Evolutionary conservation across 2,888 invertebrate species (phyloP).

Genomic region (Choristoneura rosaceana): DNA sequence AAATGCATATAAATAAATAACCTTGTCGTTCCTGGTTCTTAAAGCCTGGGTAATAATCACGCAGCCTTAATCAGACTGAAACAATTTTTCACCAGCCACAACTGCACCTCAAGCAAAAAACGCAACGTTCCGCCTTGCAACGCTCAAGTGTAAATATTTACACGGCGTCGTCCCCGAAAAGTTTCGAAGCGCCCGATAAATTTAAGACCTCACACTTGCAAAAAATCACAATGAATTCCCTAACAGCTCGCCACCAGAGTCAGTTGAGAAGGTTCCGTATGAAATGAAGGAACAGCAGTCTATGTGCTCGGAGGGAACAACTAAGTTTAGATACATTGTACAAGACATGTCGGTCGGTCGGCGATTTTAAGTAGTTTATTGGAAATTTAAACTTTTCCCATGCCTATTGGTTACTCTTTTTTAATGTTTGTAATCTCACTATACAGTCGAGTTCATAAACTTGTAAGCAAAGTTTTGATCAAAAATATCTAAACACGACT

Average conservation of each 20-base stretch:
- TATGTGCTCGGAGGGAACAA: neutral
- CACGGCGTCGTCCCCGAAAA: conserved; percentile 70
- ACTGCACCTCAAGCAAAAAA: conserved; percentile 70
- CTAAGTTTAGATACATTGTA: no score
- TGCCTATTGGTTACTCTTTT: no score
- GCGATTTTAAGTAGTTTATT: conserved; percentile 27
- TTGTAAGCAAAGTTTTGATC: no score
- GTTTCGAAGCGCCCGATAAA: conserved; percentile 72
- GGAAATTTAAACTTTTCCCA: neutral
- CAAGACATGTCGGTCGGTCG: neutral
- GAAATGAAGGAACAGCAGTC: neutral
- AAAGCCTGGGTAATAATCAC: conserved; percentile 53
- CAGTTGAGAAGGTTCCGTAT: conserved; percentile 43
- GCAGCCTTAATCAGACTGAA: conserved; percentile 60
- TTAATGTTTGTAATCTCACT: no score
- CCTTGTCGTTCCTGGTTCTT: neutral
- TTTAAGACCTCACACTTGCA: conserved; percentile 65
- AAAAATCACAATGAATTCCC: conserved; percentile 62
- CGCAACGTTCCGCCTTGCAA: conserved; percentile 63
- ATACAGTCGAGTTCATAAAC: no score
- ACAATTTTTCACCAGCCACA: conserved; percentile 68
- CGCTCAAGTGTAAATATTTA: conserved; percentile 78
- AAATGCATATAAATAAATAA: no score
- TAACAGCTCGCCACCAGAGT: conserved; percentile 14
- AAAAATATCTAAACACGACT: no score